These are phyloP conservation scores for Periophthalmus modestus DNA, from an alignment of 2,113 vertebrate genomes.

Conservation along the genomic window DNA sequence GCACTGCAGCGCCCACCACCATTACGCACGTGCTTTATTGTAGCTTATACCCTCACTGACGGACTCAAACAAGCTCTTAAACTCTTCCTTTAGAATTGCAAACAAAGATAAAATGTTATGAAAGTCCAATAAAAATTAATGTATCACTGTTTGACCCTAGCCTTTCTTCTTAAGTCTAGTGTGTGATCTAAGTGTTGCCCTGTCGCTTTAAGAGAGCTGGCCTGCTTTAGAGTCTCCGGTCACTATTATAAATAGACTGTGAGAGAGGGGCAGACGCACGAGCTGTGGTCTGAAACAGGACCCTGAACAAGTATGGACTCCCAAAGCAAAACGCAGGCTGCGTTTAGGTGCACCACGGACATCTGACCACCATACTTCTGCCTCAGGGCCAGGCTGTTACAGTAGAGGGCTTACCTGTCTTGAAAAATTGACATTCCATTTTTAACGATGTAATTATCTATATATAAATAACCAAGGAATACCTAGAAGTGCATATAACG, in stretches of 20 bases:
- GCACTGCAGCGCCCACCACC: no score
- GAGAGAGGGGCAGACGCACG: constrained; percentile 37
- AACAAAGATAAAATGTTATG: neutral
- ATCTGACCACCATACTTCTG: neutral
- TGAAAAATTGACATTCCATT: no score
- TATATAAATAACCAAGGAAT: no score
- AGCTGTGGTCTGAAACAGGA: constrained; percentile 46
- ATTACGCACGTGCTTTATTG: neutral
- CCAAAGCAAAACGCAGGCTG: constrained; percentile 22
- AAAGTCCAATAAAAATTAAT: neutral
- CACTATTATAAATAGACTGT: constrained; percentile 72
- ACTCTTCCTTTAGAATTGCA: no score
- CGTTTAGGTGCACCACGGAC: constrained; percentile 14
- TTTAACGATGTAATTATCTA: no score
- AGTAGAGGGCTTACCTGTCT: no score
- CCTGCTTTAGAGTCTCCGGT: constrained; percentile 57
- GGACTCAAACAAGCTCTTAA: no score
- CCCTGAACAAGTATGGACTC: constrained; percentile 47
- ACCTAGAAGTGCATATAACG: no score
- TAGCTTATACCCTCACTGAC: no score
- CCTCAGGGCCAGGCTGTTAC: no score
- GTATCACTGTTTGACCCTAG: neutral
- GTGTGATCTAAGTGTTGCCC: neutral
- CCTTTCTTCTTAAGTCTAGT: neutral
- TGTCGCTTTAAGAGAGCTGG: constrained; percentile 61